A percentile compares a stretch with the other conserved stretches of the same genome.
These are phyloP conservation scores for Oncopeltus fasciatus DNA, from an alignment of 1,140 invertebrate species.

Conservation along the genomic window DNA sequence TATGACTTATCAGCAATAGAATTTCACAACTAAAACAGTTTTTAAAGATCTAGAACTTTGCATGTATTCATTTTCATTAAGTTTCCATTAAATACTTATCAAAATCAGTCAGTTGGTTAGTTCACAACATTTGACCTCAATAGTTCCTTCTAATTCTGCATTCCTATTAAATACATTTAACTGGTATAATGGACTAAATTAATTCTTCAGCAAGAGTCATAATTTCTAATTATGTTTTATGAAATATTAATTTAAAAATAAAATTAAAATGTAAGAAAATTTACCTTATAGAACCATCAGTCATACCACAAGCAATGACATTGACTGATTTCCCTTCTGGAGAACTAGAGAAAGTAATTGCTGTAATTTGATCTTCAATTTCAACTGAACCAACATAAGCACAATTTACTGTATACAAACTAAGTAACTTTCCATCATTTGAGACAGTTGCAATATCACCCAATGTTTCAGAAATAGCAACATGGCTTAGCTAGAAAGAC, in stretches of 20 bases:
- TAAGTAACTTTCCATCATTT: slow-evolving; percentile 38
- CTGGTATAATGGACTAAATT: no score
- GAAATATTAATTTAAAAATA: not conserved
- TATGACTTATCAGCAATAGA: no score
- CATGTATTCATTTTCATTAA: no score
- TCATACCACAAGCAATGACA: slow-evolving; percentile 63
- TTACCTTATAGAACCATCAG: slow-evolving; percentile 50
- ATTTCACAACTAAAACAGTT: no score
- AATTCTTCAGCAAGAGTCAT: no score
- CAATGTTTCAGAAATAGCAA: slow-evolving; percentile 62
- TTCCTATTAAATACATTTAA: no score
- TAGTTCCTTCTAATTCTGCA: no score
- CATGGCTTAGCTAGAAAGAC: slow-evolving; percentile 36
- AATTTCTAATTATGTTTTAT: no score
- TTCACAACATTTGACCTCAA: no score
- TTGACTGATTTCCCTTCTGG: slow-evolving; percentile 74
- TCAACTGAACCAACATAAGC: slow-evolving; percentile 47
- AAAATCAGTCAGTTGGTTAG: no score
- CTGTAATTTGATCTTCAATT: slow-evolving; percentile 48
- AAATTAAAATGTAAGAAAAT: slow-evolving; percentile 10
- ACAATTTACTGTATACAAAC: slow-evolving; percentile 66
- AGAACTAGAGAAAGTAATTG: slow-evolving; percentile 63
- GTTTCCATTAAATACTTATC: no score
- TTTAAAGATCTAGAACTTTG: no score
- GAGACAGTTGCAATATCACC: slow-evolving; percentile 63